Conservation (phyloP, 2,888 invertebrate genomes). For the Athalia rosae region DNA sequence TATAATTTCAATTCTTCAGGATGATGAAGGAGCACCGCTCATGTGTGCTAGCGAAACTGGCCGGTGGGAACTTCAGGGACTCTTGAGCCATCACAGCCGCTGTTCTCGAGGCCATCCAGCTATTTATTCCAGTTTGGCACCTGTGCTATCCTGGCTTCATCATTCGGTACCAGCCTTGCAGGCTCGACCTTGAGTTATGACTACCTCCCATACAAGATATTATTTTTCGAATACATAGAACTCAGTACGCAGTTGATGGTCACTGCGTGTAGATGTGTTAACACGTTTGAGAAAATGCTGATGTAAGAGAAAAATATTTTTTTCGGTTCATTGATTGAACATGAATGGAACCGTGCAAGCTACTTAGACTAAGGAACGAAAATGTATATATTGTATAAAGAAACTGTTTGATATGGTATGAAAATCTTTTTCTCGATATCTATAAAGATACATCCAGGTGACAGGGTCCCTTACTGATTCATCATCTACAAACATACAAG, state of each 20-base stretch:
- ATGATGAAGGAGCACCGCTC: constrained; percentile 81
- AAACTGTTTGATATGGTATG: constrained; percentile 66
- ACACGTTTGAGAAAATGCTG: background rate
- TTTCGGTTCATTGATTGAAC: background rate
- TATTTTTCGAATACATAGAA: constrained; percentile 21
- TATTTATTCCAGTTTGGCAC: constrained; percentile 73
- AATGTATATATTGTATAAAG: constrained; percentile 72
- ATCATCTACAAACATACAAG: background rate
- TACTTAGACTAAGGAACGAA: constrained; percentile 55
- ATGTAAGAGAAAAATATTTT: background rate
- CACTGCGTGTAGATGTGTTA: background rate
- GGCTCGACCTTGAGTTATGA: constrained; percentile 57
- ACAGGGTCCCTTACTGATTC: constrained; percentile 56
- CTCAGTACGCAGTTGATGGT: constrained; percentile 26
- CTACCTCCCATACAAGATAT: constrained; percentile 14
- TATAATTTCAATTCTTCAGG: constrained; percentile 71
- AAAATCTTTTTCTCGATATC: constrained; percentile 56
- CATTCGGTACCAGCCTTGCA: constrained; percentile 69
- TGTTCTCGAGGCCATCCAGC: constrained; percentile 79
- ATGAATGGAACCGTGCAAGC: constrained; percentile 20
- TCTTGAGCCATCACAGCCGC: constrained; percentile 78
- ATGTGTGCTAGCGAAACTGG: constrained; percentile 77
- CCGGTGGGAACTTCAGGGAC: constrained; percentile 78
- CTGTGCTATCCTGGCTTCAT: constrained; percentile 68
- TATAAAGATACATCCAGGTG: constrained; percentile 54